phyloP scores from a whole-genome alignment of 1,140 invertebrate genomes.

The Streblospio benedicti region DNA sequence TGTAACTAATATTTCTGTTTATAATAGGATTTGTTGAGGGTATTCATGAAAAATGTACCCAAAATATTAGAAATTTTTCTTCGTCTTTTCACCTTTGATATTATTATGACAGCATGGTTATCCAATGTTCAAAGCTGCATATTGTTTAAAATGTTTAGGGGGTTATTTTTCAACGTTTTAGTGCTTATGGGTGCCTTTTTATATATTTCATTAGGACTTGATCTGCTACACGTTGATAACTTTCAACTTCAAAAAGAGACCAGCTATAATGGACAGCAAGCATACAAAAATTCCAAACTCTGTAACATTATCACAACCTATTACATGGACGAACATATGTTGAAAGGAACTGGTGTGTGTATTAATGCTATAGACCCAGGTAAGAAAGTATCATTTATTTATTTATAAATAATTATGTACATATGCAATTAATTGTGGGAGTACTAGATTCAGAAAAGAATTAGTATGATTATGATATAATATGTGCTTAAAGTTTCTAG shows the following conservation, averaged over 20 bases:
- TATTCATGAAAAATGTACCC: no score
- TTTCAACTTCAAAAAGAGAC: conserved; percentile 29
- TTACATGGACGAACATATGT: conserved; percentile 25
- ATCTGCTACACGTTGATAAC: conserved; percentile 25
- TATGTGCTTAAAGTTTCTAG: no score
- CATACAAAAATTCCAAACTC: conserved; percentile 37
- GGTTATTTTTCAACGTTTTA: no score
- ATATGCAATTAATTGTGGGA: background rate
- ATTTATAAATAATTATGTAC: background rate
- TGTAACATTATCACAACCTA: conserved; percentile 31
- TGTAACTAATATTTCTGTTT: no score
- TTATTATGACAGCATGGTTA: no score
- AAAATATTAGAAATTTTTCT: no score
- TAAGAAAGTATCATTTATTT: conserved; percentile 14
- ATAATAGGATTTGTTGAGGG: no score
- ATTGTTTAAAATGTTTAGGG: background rate
- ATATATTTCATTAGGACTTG: conserved; percentile 17
- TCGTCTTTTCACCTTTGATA: no score
- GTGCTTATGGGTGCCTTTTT: no score
- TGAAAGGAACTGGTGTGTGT: conserved; percentile 26
- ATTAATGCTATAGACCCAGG: conserved; percentile 33
- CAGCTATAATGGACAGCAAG: conserved; percentile 24
- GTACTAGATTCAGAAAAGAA: no score
- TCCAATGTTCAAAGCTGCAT: no score
- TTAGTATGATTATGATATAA: no score